Evolutionary conservation across 1,140 invertebrate genomes (phyloP), one percentile per base, ranked within the genome.

Genomic region (Trypoxylus dichotomus): DNA sequence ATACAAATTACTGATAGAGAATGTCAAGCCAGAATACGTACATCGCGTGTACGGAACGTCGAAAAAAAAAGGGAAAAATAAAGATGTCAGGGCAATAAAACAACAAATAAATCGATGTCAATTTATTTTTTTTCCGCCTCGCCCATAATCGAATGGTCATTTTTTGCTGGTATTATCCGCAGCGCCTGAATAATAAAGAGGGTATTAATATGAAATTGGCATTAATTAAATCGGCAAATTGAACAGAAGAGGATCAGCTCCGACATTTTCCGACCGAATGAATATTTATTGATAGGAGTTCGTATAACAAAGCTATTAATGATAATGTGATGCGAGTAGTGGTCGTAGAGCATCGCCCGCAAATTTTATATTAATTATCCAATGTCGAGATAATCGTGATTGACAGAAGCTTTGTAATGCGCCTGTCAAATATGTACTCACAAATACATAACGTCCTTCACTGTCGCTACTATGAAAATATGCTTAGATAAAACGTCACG

Each of bases 351-450:
- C 3, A 47, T 15, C n/a, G 43, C 10, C n/a, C 3, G 43, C 11
- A 47, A 47, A 47, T 47, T 47, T 47, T 47, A 47, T 47, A 47
- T 47, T 47, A 47, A 47, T 47, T 47, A 47, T 47, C 43, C n/a
- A 13, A 47, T 47, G 43, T 47, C 43, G n/a, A 47, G 43, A 47
- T 47, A 47, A 47, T 47, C 11, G 43, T 3, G 43, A 47, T 47
- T 47, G 43, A 7, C 43, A 13, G 43, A 47, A 15, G 43, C 43
- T 3, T 47, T 47, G 43, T 47, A 19, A 47, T 3, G 43, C 13
- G 3, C n/a, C 8, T 19, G 2, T 13, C n/a, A 47, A 47, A 47
- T 47, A 47, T 47, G 3, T 47, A 47, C 15, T 19, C 43, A 13
- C 15, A 47, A 47, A 47, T 37, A 37, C 43, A 13, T 47, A 15